Percentiles rank a stretch among this genome's conserved stretches.
phyloP scores from a whole-genome alignment of 2,797 vertebrate species.

The Pseudochaenichthys georgianus region DNA sequence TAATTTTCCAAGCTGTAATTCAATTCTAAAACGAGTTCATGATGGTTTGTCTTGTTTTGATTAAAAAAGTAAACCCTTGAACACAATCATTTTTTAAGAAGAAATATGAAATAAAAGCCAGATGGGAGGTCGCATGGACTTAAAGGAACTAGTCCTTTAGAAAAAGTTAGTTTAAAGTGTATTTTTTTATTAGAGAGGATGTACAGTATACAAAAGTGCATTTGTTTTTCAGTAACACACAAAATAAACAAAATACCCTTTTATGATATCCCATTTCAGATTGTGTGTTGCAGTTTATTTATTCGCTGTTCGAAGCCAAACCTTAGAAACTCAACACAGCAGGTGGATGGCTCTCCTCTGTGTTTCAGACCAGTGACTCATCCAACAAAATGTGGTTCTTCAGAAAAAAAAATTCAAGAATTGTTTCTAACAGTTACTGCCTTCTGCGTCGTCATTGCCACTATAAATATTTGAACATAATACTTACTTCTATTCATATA shows the following conservation, averaged over 20 bases:
- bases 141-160: neutral
- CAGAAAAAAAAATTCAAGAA: conserved; percentile 2
- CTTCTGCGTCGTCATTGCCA: neutral
- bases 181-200: neutral
- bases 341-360: conserved; percentile 11
- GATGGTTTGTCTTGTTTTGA: neutral
- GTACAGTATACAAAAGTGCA: neutral
- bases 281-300: conserved; percentile 8
- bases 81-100: neutral
- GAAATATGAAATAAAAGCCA: neutral
- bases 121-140: neutral
- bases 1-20: no score
- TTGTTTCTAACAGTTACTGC: conserved; percentile 1
- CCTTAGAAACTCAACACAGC: conserved; percentile 9
- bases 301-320: neutral
- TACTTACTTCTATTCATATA: neutral
- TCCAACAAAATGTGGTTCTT: neutral
- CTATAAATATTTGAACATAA: conserved; percentile 11
- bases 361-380: conserved; percentile 30
- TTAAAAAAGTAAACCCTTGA: neutral
- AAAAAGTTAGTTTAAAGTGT: neutral
- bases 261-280: neutral
- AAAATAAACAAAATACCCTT: neutral
- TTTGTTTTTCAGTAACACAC: neutral
- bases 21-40: neutral